These are phyloP conservation scores for Drosophila multiciliata DNA, from an alignment of 2,888 invertebrate species.

Conservation along the genomic window DNA sequence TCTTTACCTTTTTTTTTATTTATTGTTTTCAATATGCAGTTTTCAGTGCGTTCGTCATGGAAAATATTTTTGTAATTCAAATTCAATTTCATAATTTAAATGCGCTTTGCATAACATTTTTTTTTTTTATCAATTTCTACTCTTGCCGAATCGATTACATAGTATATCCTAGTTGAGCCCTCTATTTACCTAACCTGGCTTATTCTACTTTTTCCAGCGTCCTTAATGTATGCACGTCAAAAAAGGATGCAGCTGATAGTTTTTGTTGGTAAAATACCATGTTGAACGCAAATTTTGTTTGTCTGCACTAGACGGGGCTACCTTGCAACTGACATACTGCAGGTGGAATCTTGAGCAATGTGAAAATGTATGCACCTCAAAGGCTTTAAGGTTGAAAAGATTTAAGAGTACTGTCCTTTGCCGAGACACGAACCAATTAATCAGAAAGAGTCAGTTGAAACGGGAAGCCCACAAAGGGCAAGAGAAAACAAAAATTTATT, in stretches of 20 bases:
- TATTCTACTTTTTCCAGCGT: background rate
- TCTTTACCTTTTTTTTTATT: background rate
- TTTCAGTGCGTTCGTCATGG: background rate
- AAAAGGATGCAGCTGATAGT: slow-evolving; percentile 29
- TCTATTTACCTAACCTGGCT: background rate
- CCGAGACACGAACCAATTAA: slow-evolving; percentile 47
- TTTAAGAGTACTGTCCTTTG: slow-evolving; percentile 1
- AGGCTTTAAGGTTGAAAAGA: slow-evolving; percentile 6
- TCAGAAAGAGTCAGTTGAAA: slow-evolving; percentile 27
- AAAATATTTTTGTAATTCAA: background rate
- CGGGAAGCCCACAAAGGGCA: background rate
- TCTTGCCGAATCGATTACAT: background rate
- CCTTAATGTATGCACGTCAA: slow-evolving; percentile 19
- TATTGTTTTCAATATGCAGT: background rate
- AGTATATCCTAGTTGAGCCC: slow-evolving; percentile 14
- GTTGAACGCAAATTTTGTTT: slow-evolving; percentile 52
- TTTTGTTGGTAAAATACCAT: background rate
- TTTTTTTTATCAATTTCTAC: background rate
- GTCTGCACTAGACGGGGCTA: slow-evolving; percentile 26
- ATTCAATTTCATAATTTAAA: background rate
- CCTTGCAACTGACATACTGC: slow-evolving; percentile 2
- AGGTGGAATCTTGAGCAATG: background rate
- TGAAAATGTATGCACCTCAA: background rate
- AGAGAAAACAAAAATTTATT: slow-evolving; percentile 31
- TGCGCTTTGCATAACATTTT: background rate